Conservation (phyloP, 2,888 invertebrate genomes). For the Spatulosminthurus flaviceps region DNA sequence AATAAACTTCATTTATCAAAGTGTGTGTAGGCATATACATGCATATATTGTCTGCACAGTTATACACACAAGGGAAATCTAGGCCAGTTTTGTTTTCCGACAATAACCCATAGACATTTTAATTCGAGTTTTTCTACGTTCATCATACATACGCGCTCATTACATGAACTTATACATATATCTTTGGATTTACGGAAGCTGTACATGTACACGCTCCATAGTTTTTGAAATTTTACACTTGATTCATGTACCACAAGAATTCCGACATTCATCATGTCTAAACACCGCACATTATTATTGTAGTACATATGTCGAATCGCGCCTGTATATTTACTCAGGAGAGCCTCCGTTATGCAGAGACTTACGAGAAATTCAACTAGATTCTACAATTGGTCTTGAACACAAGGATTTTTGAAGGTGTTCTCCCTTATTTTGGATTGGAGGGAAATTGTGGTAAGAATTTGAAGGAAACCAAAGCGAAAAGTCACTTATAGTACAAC, state of each 20-base stretch:
- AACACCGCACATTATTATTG: not conserved
- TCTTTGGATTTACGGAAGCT: too few species aligned
- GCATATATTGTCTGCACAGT: too few species aligned
- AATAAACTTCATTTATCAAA: too few species aligned
- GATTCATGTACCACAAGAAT: slow-evolving; percentile 13
- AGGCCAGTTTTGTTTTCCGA: not conserved
- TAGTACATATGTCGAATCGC: not conserved
- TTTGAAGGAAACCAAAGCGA: slow-evolving; percentile 26
- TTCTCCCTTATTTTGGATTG: not conserved
- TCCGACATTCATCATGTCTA: not conserved
- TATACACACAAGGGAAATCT: not conserved
- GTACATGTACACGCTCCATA: too few species aligned
- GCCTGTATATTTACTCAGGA: not conserved
- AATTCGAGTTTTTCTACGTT: too few species aligned
- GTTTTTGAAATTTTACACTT: not conserved
- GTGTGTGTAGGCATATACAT: too few species aligned
- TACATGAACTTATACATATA: too few species aligned
- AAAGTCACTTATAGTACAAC: slow-evolving; percentile 4
- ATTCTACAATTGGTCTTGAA: not conserved
- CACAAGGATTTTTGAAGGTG: not conserved
- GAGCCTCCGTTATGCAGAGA: not conserved
- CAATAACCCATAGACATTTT: too few species aligned
- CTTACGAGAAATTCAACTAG: not conserved
- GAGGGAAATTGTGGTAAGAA: slow-evolving; percentile 18
- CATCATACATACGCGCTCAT: too few species aligned